Base-by-base conservation (phyloP, 2,113 vertebrate species). In the Reinhardtius hippoglossoides region DNA sequence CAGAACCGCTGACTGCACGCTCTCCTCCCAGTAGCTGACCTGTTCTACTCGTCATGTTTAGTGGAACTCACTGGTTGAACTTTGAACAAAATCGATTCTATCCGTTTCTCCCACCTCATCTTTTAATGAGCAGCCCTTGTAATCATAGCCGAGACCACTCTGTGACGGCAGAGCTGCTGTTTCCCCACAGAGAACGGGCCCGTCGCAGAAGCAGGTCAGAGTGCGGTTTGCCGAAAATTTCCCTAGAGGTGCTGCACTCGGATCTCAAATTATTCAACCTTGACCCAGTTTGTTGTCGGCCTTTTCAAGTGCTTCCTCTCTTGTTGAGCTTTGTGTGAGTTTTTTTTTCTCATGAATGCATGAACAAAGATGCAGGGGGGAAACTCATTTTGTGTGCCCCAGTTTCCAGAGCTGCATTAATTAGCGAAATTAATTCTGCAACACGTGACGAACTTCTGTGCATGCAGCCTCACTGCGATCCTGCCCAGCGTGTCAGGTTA, bases 321-420 rank as follows among this genome's bases (percentile, higher is more conserved):
- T 0, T 15, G 46, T 15, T 50, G 44, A 87, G 67, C 59, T 61
- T 84, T 63, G 24, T 76, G 66, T 71, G 58, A 10, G 27, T 1
- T 26, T 60, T 83, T 83, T 87, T 75, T 83, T 72, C 74, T 64
- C 64, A 35, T 42, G 15, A 75, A 73, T 75, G 35, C 60, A 59
- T 75, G 71, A 79, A 84, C 52, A 84, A 72, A 78, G 70, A 90
- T 56, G 61, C 58, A 52, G 61, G 55, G 26, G 61, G 62, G 63
- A 20, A 31, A 69, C 81, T 85, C 52, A 76, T 83, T 88, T 87
- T 65, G 63, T 73, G 59, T 90, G 90, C 76, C 87, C 83, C 52
- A 91, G 72, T 89, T 91, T 90, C 71, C 57, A 66, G 65, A 76
- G 48, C 60, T 69, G 67, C 83, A 76, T 81, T 86, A 89, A 91